phyloP scores from a whole-genome alignment of 2,888 invertebrate species.

The Frankliniella intonsa region DNA sequence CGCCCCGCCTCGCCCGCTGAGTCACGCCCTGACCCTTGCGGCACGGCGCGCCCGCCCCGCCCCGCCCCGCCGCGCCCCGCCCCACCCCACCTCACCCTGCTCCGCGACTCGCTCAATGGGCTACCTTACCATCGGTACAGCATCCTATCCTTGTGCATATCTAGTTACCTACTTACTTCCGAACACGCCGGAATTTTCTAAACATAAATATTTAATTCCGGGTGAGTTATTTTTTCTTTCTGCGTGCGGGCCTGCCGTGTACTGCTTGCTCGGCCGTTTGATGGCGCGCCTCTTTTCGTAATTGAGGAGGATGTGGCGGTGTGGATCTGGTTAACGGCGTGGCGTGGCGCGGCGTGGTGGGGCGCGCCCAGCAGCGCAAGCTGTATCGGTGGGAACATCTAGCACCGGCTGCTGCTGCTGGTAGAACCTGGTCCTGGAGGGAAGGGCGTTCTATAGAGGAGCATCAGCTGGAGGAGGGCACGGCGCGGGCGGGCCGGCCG shows the following conservation, averaged over 20 bases:
- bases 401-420: background rate
- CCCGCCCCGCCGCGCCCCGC: too few species aligned
- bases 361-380: background rate
- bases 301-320: background rate
- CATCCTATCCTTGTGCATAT: background rate
- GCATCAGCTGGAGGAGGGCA: background rate
- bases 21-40: too few species aligned
- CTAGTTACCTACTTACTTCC: background rate
- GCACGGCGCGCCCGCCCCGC: too few species aligned
- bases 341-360: background rate
- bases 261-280: background rate
- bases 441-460: background rate
- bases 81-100: too few species aligned
- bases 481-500: background rate
- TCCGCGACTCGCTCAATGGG: too few species aligned
- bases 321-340: background rate
- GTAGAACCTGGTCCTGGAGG: background rate
- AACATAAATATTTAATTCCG: background rate
- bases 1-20: too few species aligned
- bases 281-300: background rate
- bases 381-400: constrained; percentile 3
- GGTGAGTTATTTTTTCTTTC: too few species aligned
- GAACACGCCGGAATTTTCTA: background rate
- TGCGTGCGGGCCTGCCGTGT: too few species aligned
- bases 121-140: too few species aligned